Evolutionary conservation across 2,888 invertebrate genomes (phyloP).

Genomic region (Pterostichus niger): DNA sequence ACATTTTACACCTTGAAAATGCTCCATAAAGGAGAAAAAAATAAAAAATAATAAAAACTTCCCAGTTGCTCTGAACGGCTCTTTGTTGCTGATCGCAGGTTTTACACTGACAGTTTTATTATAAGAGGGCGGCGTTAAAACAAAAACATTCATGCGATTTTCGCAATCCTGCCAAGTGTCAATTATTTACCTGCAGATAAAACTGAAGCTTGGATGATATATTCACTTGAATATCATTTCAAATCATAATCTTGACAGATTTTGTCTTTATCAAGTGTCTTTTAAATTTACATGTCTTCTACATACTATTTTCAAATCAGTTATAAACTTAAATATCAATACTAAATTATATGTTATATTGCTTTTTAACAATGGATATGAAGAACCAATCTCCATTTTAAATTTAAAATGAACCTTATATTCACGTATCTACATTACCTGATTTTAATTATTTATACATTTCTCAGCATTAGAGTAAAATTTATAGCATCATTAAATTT

Average conservation of each 20-base stretch:
- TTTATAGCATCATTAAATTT: not conserved
- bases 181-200: not conserved
- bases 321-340: too few species aligned
- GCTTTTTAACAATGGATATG: too few species aligned
- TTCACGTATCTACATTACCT: not conserved
- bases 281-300: too few species aligned
- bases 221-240: too few species aligned
- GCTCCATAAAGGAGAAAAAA: conserved; percentile 62
- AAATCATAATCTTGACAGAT: too few species aligned
- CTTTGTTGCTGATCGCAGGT: conserved; percentile 19
- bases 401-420: too few species aligned
- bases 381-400: too few species aligned
- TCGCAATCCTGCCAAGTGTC: not conserved
- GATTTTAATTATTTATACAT: not conserved
- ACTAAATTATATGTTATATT: too few species aligned
- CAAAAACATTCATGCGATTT: not conserved
- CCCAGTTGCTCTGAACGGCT: conserved; percentile 29
- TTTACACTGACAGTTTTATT: conserved; percentile 44
- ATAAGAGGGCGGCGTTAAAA: not conserved
- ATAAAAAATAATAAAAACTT: conserved; percentile 64
- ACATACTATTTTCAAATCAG: too few species aligned
- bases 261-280: too few species aligned
- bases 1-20: conserved; percentile 66
- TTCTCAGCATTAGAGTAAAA: not conserved
- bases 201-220: too few species aligned